Percentiles rank a stretch among this genome's conserved stretches.
Conservation (phyloP, 2,113 vertebrate species). For the Ursus arctos region DNA sequence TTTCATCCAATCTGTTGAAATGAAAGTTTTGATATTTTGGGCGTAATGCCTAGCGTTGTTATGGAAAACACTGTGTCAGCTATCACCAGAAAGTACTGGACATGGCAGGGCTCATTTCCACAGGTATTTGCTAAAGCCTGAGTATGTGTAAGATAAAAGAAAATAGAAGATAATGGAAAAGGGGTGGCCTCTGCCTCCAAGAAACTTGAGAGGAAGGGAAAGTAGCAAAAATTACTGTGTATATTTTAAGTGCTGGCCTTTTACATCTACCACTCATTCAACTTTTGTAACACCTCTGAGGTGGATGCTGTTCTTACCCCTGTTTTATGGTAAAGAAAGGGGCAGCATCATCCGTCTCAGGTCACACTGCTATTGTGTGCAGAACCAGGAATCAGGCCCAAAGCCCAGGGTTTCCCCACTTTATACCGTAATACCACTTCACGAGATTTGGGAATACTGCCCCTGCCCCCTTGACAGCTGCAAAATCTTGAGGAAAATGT, state of each 20-base stretch:
- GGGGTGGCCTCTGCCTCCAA: not conserved
- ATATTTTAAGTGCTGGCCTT: not conserved
- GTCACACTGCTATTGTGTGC: not conserved
- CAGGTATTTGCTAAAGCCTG: not conserved
- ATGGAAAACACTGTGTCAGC: not conserved
- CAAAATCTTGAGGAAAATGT: not conserved
- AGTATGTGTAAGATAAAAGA: not conserved
- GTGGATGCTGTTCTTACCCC: not conserved
- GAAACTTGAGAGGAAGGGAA: not conserved
- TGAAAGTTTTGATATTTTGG: constrained; percentile 25
- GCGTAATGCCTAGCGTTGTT: not conserved
- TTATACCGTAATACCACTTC: not conserved
- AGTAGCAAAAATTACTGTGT: not conserved
- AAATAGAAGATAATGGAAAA: not conserved
- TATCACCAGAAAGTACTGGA: not conserved
- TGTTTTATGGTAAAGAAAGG: not conserved
- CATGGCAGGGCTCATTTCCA: not conserved
- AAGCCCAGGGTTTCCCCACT: not conserved
- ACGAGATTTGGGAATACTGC: not conserved
- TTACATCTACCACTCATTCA: not conserved
- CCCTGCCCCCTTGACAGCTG: not conserved
- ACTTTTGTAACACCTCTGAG: not conserved
- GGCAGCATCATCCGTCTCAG: not conserved
- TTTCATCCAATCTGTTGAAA: not conserved
- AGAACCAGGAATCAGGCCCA: not conserved